phyloP scores from a whole-genome alignment of 2,888 invertebrate species.

The Dasypogon diadema region DNA sequence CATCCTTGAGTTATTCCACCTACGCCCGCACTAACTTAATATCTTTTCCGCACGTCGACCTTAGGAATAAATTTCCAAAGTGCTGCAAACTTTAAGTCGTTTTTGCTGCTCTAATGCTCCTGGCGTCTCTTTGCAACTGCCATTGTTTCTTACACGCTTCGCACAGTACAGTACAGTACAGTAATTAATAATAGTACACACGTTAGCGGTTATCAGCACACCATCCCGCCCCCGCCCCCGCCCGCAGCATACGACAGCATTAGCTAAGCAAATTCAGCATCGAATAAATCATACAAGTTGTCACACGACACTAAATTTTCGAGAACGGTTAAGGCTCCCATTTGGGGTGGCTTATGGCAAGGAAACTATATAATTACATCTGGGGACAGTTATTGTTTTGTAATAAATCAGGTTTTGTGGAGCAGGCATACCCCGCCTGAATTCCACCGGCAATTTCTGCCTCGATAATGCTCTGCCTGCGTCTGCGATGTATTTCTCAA shows the following conservation, averaged over 20 bases:
- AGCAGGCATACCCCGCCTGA: neutral
- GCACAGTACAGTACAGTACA: no score
- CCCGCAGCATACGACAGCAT: constrained; percentile 1
- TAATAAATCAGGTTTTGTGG: constrained; percentile 23
- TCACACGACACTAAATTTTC: constrained; percentile 21
- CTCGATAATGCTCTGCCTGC: no score
- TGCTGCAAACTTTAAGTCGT: constrained; percentile 24
- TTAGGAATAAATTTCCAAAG: constrained; percentile 20
- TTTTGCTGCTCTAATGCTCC: constrained; percentile 4
- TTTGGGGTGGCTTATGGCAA: neutral
- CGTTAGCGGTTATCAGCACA: constrained; percentile 25
- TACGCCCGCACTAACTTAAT: neutral
- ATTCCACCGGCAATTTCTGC: no score
- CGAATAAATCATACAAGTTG: constrained; percentile 35
- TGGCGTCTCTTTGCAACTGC: neutral
- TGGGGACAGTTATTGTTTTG: constrained; percentile 30
- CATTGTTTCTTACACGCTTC: no score
- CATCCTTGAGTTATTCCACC: no score
- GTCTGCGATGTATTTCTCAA: no score
- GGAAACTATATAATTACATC: constrained; percentile 2
- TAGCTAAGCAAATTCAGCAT: constrained; percentile 15
- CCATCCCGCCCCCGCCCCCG: neutral
- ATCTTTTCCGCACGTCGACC: constrained; percentile 25
- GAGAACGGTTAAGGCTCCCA: neutral
- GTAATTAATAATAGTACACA: constrained; percentile 36